Evolutionary conservation across 2,113 vertebrate genomes (phyloP), one percentile per base, ranked within the genome.

Genomic region (Sinocyclocheilus anshuiensis): DNA sequence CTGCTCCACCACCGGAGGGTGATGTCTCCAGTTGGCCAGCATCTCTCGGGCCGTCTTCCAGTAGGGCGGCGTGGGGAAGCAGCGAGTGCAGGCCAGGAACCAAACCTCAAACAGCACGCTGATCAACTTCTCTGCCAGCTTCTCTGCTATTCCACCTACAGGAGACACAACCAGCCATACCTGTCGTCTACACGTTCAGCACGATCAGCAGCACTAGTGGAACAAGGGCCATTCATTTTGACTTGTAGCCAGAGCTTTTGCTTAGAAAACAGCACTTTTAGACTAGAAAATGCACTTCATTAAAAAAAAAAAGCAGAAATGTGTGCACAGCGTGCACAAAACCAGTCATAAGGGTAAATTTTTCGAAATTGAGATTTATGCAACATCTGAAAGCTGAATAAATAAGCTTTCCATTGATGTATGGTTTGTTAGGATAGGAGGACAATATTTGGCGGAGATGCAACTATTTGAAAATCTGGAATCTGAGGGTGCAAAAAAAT

Each of bases 1-100:
- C 90, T 98, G 97, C 84, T 97, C 96, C 72, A 98, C 97, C 61
- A 97, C 97, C 3, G 96, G 96, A 0, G 96, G 95, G 89, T 98
- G 96, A 90, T 97, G 97, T 90, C 96, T 94, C 96, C 97, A 99
- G 92, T 97, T 96, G 84, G 95, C 96, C 91, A 99, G 93, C 97
- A 98, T 97, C 92, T 97, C 97, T 93, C 96, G 96, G 90, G 96
- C 96, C 50, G 95, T 97, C 91, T 97, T 96, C 97, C 97, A 99
- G 63, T 97, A 96, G 0, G 96, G 97, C 29, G 95, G 96, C n/a
- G 97, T 97, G 10, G 97, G 97, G 81, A 97, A 99, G 93, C 97
- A 99, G 24, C 95, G 93, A 0, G 95, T 95, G 78, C 97, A 98
- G 82, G 97, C 96, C 4, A 97, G 90, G 63, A 98, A 91, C 97